These are phyloP conservation scores for Leptinotarsa texana DNA, from an alignment of 1,140 invertebrate species.

Conservation along the genomic window DNA sequence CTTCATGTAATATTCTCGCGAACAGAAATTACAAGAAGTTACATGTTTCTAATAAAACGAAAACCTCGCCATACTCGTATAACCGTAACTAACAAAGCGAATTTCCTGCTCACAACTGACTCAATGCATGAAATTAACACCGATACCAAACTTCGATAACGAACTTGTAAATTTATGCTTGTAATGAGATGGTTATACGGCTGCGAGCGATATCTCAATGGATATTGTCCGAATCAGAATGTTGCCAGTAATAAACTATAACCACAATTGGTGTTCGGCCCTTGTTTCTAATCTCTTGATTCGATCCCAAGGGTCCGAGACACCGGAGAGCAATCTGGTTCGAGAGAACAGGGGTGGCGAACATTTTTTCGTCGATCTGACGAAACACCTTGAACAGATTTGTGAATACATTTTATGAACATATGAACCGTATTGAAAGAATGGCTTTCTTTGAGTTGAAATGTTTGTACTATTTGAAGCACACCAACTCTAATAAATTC, in stretches of 20 bases:
- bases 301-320: background rate
- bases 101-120: background rate
- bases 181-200: background rate
- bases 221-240: conserved; percentile 6
- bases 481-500: too few species aligned
- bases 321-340: background rate
- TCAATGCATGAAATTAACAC: conserved; percentile 10
- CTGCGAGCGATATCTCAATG: background rate
- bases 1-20: too few species aligned
- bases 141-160: conserved; percentile 17
- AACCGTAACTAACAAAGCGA: background rate
- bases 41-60: too few species aligned
- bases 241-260: conserved; percentile 12
- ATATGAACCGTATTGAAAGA: too few species aligned
- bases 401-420: background rate
- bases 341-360: background rate
- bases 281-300: conserved; percentile 8
- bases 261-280: conserved; percentile 4
- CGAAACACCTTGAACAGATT: background rate
- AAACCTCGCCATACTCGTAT: too few species aligned
- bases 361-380: background rate
- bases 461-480: too few species aligned
- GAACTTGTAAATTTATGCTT: conserved; percentile 8
- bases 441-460: too few species aligned
- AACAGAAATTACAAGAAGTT: too few species aligned